Base-by-base conservation (phyloP, 1,140 invertebrate genomes). In the Condylostylus longicornis region DNA sequence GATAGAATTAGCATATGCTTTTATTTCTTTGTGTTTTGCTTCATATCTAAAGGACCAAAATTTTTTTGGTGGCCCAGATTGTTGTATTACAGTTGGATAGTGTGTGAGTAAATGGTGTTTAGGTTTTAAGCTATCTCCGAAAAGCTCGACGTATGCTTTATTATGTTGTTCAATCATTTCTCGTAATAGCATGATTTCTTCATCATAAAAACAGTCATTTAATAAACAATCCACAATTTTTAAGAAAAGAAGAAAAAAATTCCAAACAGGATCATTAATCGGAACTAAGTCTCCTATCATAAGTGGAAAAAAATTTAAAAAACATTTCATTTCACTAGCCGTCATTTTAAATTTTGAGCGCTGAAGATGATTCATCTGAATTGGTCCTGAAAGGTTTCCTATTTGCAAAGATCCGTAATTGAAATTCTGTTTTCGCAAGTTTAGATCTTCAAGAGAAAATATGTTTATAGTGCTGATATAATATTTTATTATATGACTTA, bases 301-400 rank as follows among this genome's bases (percentile, higher is more conserved):
- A 13, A 58, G 46, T 18, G 40, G 35, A 33, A 60, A 47, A 42
- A 51, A 47, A 30, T 35, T 29, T 13, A 54, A 20, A 27, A 57
- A 47, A 34, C 37, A 40, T 25, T 41, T 30, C 48, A 55, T 53
- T 49, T 61, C 53, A 20, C 50, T 47, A 10, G 53, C 45, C 15
- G 47, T 47, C 23, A 51, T 41, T 34, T 49, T 46, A n/a, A 54
- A 38, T 25, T 35, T 43, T 38, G 45, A 43, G 6, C 41, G 40
- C 42, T 48, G 18, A 54, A 34, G 12, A 45, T 37, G 18, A 42
- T 27, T 15, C n/a, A 37, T 18, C n/a, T 18, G 8, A 13, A 41
- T 8, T 21, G 31, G 20, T 10, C 18, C 14, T 10, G 38, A 40
- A 34, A 14, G 6, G 17, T 38, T 31, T 18, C 37, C 37, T 10